Percentiles rank a stretch among this genome's conserved stretches.
Evolutionary conservation across 23 tunicate genomes (phyloP).

Genomic region (Diplosoma virens): DNA sequence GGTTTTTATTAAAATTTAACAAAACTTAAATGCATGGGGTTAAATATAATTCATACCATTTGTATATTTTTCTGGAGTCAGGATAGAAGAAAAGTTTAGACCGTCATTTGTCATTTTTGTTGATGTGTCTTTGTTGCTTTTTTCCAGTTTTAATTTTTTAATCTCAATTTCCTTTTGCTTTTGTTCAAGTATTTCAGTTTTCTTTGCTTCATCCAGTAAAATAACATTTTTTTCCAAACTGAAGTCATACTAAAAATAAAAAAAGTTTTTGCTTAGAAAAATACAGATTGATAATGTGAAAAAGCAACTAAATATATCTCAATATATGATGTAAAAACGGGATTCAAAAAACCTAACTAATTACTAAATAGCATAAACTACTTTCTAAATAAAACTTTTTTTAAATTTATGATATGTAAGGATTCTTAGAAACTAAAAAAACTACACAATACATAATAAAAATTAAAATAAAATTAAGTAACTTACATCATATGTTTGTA

Average conservation of each 20-base stretch:
- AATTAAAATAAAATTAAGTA: background rate
- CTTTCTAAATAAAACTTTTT: too few relatives aligned
- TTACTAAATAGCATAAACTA: too few relatives aligned
- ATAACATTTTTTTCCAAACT: constrained; percentile 16
- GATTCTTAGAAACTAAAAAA: background rate
- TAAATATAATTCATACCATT: constrained; percentile 35
- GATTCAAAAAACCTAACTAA: too few relatives aligned
- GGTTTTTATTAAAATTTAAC: background rate
- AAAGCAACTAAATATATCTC: too few relatives aligned
- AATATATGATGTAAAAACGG: too few relatives aligned
- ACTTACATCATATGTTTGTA: constrained; percentile 20
- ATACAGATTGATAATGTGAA: too few relatives aligned
- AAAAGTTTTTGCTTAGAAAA: background rate
- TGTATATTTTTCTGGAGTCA: constrained; percentile 34
- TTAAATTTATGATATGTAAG: too few relatives aligned
- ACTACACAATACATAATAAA: background rate
- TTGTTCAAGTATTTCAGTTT: background rate
- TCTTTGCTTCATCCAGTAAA: background rate
- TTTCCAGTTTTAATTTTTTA: constrained; percentile 10
- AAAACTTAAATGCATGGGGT: background rate
- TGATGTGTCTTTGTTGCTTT: background rate
- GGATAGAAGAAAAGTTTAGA: background rate
- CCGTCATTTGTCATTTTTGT: background rate
- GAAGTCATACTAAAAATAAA: constrained; percentile 39
- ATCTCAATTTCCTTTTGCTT: constrained; percentile 6